A percentile compares a stretch with the other conserved stretches of the same genome.
Evolutionary conservation across 2,113 vertebrate genomes (phyloP).

Genomic region (Amia ocellicauda): DNA sequence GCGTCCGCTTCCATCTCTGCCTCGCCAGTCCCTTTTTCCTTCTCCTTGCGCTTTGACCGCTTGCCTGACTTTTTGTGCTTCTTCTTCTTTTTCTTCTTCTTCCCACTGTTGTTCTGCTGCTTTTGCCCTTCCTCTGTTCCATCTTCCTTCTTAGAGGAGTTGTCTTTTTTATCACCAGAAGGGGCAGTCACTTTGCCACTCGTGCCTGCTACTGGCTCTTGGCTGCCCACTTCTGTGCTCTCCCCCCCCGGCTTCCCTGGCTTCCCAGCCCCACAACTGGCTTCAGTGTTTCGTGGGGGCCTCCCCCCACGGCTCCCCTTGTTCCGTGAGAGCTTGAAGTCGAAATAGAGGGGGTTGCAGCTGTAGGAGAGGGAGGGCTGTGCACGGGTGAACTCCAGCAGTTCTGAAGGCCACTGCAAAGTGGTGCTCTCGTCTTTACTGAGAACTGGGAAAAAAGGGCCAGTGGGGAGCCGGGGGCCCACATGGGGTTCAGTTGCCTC

Average conservation of each 20-base stretch:
- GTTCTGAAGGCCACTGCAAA: slow-evolving; percentile 96
- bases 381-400: slow-evolving; percentile 88
- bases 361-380: slow-evolving; percentile 92
- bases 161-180: slow-evolving; percentile 40
- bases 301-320: slow-evolving; percentile 66
- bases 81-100: slow-evolving; percentile 86
- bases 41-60: slow-evolving; percentile 75
- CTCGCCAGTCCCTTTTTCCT: slow-evolving; percentile 62
- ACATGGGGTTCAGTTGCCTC: slow-evolving; percentile 51
- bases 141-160: slow-evolving; percentile 35
- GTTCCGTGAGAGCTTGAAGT: slow-evolving; percentile 93
- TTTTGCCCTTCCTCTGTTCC: slow-evolving; percentile 43
- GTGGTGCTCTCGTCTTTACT: slow-evolving; percentile 96
- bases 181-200: slow-evolving; percentile 46
- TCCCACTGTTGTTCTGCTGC: slow-evolving; percentile 49
- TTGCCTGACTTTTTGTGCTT: slow-evolving; percentile 97
- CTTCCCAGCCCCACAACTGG: slow-evolving; percentile 28
- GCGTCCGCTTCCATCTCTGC: slow-evolving; percentile 65
- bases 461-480: slow-evolving; percentile 79
- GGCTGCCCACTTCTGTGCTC: slow-evolving; percentile 39
- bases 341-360: slow-evolving; percentile 96
- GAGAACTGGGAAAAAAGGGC: slow-evolving; percentile 91
- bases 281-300: not conserved
- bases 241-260: slow-evolving; percentile 46
- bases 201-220: slow-evolving; percentile 41